Conservation (phyloP, 2,888 invertebrate species). For the Acrocyrtus sp. region DNA sequence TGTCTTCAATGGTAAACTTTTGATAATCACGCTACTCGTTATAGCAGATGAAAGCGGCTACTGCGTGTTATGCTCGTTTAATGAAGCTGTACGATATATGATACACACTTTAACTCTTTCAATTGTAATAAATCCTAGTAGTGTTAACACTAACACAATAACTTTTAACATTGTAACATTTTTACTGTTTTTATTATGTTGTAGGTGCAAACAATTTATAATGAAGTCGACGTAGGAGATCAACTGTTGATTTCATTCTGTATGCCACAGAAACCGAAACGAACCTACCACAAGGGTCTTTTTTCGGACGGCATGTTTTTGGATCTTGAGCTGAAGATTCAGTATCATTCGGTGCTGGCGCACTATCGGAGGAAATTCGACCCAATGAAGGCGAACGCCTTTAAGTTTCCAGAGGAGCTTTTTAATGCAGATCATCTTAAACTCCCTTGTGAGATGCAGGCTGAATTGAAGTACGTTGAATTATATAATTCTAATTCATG, state of each 20-base stretch:
- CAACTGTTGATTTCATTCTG: slow-evolving; percentile 5
- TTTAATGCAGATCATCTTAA: background rate
- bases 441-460: slow-evolving; percentile 10
- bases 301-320: slow-evolving; percentile 13
- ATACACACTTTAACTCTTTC: background rate
- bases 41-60: slow-evolving; percentile 29
- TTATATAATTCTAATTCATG: background rate
- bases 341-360: background rate
- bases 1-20: background rate
- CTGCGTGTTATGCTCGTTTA: slow-evolving; percentile 23
- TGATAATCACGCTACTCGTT: slow-evolving; percentile 3
- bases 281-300: slow-evolving; percentile 16
- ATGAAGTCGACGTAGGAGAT: slow-evolving; percentile 26
- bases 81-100: slow-evolving; percentile 20
- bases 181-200: background rate
- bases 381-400: background rate
- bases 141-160: too few relatives aligned
- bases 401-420: background rate
- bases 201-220: slow-evolving; percentile 13
- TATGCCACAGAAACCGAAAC: background rate
- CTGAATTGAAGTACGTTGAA: slow-evolving; percentile 5
- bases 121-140: too few relatives aligned
- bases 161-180: slow-evolving; percentile 1
- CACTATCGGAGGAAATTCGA: slow-evolving; percentile 12
- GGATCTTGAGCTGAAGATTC: slow-evolving; percentile 22